Evolutionary conservation across 1,140 invertebrate genomes (phyloP).

Genomic region (Ooceraea biroi): DNA sequence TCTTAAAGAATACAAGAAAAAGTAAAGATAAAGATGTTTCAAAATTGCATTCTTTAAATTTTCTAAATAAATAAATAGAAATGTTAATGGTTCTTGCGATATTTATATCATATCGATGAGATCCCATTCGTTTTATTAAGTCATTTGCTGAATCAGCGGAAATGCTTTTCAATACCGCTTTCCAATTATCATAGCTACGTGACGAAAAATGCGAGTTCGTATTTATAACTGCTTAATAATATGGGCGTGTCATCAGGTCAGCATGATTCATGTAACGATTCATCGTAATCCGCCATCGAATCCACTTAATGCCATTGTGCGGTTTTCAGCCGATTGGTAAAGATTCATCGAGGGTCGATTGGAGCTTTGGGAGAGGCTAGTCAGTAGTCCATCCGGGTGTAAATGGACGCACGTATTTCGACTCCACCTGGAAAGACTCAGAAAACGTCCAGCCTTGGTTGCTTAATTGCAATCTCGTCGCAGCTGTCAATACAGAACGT

Average conservation of each 20-base stretch:
- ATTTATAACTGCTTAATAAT: slow-evolving; percentile 58
- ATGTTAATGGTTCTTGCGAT: no score
- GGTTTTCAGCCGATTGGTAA: slow-evolving; percentile 65
- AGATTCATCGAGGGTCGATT: slow-evolving; percentile 70
- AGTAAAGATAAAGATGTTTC: neutral
- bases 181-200: slow-evolving; percentile 61
- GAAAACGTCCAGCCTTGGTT: slow-evolving; percentile 51
- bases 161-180: neutral
- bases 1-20: neutral
- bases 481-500: slow-evolving; percentile 55
- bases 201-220: slow-evolving; percentile 73
- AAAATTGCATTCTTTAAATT: slow-evolving; percentile 18
- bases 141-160: slow-evolving; percentile 18
- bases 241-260: slow-evolving; percentile 35
- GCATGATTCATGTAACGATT: slow-evolving; percentile 72
- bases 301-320: slow-evolving; percentile 66
- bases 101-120: no score
- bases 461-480: slow-evolving; percentile 62
- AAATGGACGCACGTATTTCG: slow-evolving; percentile 59
- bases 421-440: slow-evolving; percentile 45
- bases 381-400: slow-evolving; percentile 46
- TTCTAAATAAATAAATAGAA: no score
- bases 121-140: slow-evolving; percentile 4
- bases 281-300: slow-evolving; percentile 63
- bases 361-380: slow-evolving; percentile 39